Base-by-base conservation (phyloP, 2,888 invertebrate genomes). In the Mayetiola destructor region DNA sequence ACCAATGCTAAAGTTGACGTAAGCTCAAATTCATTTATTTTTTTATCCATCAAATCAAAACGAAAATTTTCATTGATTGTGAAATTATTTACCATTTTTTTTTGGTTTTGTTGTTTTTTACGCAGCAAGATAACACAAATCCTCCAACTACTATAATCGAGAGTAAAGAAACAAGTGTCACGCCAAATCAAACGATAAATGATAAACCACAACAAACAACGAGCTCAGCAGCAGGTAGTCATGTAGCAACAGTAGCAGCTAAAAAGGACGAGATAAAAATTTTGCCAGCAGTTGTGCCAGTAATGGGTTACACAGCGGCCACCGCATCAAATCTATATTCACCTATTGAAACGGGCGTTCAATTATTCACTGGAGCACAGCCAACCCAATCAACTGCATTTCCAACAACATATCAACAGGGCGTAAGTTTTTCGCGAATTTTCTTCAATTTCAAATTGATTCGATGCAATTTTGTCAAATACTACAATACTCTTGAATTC, bases 371-470 rank as follows among this genome's bases (percentile, higher is more conserved):
- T 14, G 53, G 53, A 53, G 20, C 53, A 10, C 53, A 53, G 30
- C 53, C 53, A 20, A 30, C 53, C 29, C 30, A 29, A 20, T 20
- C 53, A 30, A 29, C 53, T 16, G 32, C 71, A 61, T 67, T 53
- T 53, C 53, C 53, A 32, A 30, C 53, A 32, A 53, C 72, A 69
- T 72, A 72, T 71, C 72, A 72, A 64, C 71, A 71, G 64, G 71
- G 66, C 66, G 72, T 72, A 59, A 64, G 67, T 60, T 37, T 27
- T 29, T 37, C n/a, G n/a, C 9, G 5, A 12, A 10, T 12, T 37
- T 37, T 37, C n/a, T 37, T 37, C 37, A 37, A 37, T n/a, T 32
- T 32, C 32, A 32, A 32, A 32, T 32, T 9, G 12, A 32, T 32
- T n/a, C n/a, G n/a, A n/a, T n/a, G n/a, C n/a, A n/a, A n/a, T n/a